phyloP scores from a whole-genome alignment of 2,797 vertebrate species.

The Clarias laeviceps region DNA sequence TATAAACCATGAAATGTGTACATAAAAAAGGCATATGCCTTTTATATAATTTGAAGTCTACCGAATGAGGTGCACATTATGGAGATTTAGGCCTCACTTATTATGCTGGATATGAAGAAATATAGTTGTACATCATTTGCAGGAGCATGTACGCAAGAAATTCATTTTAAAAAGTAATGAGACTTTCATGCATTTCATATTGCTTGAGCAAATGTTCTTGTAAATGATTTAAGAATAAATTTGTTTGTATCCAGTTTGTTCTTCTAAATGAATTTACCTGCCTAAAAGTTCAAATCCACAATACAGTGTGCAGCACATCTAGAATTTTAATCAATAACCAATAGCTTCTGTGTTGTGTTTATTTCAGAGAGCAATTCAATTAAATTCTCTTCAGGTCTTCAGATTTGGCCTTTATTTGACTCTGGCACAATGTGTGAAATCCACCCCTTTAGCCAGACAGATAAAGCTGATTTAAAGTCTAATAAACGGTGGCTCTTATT shows the following conservation, averaged over 20 bases:
- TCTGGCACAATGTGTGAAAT: neutral
- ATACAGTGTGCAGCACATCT: neutral
- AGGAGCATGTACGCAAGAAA: neutral
- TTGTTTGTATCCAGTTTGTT: neutral
- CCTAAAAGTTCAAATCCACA: neutral
- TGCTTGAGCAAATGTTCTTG: neutral
- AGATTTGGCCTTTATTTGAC: neutral
- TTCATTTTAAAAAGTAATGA: neutral
- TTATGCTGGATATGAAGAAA: neutral
- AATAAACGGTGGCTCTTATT: neutral
- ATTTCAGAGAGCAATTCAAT: neutral
- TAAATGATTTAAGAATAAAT: neutral
- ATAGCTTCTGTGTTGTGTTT: neutral
- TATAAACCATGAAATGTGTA: neutral
- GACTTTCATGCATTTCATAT: neutral
- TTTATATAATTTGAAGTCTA: neutral
- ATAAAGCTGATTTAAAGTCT: neutral
- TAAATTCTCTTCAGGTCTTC: neutral
- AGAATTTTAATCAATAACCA: neutral
- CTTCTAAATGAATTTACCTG: neutral
- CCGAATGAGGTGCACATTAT: neutral
- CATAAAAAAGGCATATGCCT: neutral
- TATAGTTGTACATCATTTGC: neutral
- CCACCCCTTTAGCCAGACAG: neutral
- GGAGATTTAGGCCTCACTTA: neutral